Conservation (phyloP, 2,797 vertebrate species). For the Sciurus carolinensis region DNA sequence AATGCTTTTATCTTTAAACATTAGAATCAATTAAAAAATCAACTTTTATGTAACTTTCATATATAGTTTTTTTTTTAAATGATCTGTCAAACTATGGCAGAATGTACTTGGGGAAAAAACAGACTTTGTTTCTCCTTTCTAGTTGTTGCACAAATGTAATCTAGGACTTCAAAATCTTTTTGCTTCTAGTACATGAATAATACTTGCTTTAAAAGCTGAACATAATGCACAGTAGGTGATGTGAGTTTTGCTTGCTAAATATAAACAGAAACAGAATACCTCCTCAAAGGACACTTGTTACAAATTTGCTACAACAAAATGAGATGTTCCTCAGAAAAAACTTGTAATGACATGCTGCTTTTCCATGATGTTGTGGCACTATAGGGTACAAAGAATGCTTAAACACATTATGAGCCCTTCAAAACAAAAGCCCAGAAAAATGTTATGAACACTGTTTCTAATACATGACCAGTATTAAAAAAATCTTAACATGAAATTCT, state of each 20-base stretch:
- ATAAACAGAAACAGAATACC: neutral
- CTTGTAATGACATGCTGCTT: neutral
- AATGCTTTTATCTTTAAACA: constrained; percentile 31
- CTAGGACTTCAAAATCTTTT: constrained; percentile 16
- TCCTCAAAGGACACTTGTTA: constrained; percentile 78
- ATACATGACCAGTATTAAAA: constrained; percentile 77
- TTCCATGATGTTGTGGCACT: neutral
- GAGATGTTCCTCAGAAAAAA: constrained; percentile 56
- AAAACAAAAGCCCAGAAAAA: constrained; percentile 65
- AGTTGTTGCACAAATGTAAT: constrained; percentile 30
- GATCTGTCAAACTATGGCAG: constrained; percentile 18
- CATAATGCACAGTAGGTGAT: constrained; percentile 62
- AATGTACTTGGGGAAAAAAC: neutral
- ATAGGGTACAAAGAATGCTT: constrained; percentile 61
- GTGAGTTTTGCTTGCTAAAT: constrained; percentile 48
- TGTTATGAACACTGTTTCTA: constrained; percentile 85
- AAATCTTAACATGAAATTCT: constrained; percentile 86
- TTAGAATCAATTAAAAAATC: neutral
- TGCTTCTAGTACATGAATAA: constrained; percentile 41
- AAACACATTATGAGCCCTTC: constrained; percentile 39
- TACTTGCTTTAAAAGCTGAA: constrained; percentile 18
- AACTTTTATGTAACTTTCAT: constrained; percentile 70
- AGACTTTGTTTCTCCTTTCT: neutral
- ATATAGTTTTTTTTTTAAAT: constrained; percentile 28
- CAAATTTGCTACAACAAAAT: constrained; percentile 57